Evolutionary conservation across 1,140 invertebrate species (phyloP).

Genomic region (Platyscapa corneri): DNA sequence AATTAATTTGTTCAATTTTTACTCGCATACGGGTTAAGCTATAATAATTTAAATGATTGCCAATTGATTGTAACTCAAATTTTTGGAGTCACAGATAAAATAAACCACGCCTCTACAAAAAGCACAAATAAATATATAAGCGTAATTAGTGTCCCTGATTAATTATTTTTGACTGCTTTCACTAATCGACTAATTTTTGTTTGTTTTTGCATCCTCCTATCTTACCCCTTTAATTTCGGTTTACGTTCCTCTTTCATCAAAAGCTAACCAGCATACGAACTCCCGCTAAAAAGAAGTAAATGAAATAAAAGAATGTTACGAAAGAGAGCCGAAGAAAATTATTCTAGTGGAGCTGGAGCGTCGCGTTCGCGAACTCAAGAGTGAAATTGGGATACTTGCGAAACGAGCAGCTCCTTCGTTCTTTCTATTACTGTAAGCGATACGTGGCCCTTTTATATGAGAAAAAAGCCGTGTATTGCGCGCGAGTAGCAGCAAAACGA

Average conservation of each 20-base stretch:
- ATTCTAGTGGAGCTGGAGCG: background rate
- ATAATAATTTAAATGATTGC: constrained; percentile 18
- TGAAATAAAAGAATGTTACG: background rate
- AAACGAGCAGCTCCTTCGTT: background rate
- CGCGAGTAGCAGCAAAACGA: background rate
- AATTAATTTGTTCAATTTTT: constrained; percentile 13
- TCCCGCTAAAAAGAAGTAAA: background rate
- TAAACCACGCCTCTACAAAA: too few species aligned
- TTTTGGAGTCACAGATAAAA: background rate
- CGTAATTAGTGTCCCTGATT: constrained; percentile 29
- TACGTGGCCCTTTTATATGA: background rate
- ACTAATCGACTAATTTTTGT: background rate
- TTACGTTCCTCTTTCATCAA: background rate
- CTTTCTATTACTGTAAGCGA: background rate
- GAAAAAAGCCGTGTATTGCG: background rate
- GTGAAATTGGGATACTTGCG: constrained; percentile 24
- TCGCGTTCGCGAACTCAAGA: background rate
- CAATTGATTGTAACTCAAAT: constrained; percentile 18
- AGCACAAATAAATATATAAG: too few species aligned
- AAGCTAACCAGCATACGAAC: background rate
- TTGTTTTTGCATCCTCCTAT: background rate
- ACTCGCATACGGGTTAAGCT: background rate
- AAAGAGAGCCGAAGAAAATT: background rate
- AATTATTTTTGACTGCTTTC: background rate
- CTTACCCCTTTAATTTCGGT: background rate